These are phyloP conservation scores for Emydura subglobosa DNA, from an alignment of 2,113 vertebrate genomes.

Conservation along the genomic window DNA sequence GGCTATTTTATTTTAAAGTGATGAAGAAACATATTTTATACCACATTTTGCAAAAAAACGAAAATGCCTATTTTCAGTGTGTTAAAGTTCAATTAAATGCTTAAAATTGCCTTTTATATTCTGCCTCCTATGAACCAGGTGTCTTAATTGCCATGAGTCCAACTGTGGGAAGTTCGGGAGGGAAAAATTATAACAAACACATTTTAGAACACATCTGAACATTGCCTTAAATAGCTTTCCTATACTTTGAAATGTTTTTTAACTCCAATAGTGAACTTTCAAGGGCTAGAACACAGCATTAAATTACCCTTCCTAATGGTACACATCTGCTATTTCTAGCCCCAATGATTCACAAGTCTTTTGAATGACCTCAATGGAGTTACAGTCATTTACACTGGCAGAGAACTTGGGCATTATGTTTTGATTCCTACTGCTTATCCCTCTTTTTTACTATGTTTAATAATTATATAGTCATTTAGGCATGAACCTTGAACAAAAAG, in stretches of 20 bases:
- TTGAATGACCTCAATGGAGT: background rate
- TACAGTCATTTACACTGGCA: background rate
- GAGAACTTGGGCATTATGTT: background rate
- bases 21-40: background rate
- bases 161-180: background rate
- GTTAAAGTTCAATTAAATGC: background rate
- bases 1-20: background rate
- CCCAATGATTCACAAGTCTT: background rate
- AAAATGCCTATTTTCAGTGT: background rate
- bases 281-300: background rate
- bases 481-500: background rate
- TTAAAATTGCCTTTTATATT: background rate
- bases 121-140: background rate
- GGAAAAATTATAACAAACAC: background rate
- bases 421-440: background rate
- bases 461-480: background rate
- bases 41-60: background rate
- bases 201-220: background rate
- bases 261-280: background rate
- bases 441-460: background rate
- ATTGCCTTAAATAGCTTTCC: background rate
- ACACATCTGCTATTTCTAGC: background rate
- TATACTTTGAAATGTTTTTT: background rate
- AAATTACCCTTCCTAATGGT: background rate
- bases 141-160: background rate